phyloP scores from a whole-genome alignment of 2,797 vertebrate species.

The Halcyon leucocephala region DNA sequence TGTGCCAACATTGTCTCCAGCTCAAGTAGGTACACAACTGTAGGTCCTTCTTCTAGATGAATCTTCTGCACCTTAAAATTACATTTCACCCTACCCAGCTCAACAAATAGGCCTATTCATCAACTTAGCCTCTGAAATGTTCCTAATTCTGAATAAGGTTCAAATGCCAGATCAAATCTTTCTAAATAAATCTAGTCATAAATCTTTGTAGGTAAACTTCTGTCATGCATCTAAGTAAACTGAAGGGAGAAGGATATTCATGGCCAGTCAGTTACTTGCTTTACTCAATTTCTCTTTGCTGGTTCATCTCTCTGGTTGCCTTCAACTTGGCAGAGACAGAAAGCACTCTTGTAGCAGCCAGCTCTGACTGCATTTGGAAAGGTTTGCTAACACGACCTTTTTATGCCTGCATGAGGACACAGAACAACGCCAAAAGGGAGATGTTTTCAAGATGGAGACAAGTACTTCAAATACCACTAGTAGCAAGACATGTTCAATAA shows the following conservation, averaged over 20 bases:
- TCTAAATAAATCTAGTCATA: background rate
- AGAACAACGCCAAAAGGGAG: background rate
- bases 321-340: background rate
- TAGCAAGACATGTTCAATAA: background rate
- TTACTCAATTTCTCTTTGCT: background rate
- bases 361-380: background rate
- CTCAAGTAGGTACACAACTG: background rate
- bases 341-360: background rate
- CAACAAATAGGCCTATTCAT: background rate
- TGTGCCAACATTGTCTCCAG: background rate
- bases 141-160: background rate
- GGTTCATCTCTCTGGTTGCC: background rate
- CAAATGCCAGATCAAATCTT: conserved; percentile 19
- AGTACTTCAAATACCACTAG: background rate
- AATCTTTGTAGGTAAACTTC: conserved; percentile 18
- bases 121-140: background rate
- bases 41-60: background rate
- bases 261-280: background rate
- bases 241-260: background rate
- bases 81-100: background rate
- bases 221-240: background rate
- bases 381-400: background rate
- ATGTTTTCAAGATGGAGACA: background rate
- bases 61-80: background rate
- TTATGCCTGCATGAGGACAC: background rate